Percentiles rank a stretch among this genome's conserved stretches.
phyloP scores from a whole-genome alignment of 2,113 vertebrate genomes.

The Gorilla gorilla region DNA sequence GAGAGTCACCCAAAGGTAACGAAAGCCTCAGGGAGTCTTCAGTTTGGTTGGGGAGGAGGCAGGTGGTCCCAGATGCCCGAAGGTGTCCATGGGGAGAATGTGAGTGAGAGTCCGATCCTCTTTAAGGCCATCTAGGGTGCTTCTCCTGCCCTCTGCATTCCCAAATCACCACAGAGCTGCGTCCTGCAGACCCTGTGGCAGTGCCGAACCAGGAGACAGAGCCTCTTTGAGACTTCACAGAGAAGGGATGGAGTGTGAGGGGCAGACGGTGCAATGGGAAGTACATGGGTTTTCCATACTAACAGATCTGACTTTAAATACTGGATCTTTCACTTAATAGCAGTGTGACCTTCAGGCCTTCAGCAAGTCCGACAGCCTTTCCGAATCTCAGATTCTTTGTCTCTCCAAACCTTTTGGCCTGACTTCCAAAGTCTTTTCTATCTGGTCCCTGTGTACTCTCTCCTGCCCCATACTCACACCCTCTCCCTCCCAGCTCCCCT shows the following conservation, averaged over 20 bases:
- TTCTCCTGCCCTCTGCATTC: background rate
- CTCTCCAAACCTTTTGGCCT: background rate
- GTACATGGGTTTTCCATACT: background rate
- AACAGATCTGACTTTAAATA: background rate
- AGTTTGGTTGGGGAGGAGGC: background rate
- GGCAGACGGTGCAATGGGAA: background rate
- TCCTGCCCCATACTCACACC: background rate
- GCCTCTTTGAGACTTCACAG: background rate
- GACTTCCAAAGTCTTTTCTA: background rate
- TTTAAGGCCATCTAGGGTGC: background rate
- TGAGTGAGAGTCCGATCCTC: background rate
- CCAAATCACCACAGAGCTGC: fast-evolving
- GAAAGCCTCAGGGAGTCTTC: background rate
- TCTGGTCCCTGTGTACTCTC: too few species aligned
- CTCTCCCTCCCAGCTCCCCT: background rate
- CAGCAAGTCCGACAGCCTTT: background rate
- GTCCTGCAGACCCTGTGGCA: too few species aligned
- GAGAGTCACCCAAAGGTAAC: background rate
- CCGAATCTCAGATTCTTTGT: background rate
- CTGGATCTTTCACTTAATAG: background rate
- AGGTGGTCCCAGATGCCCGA: background rate
- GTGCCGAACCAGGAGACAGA: background rate
- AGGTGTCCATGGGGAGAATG: background rate
- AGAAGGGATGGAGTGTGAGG: background rate
- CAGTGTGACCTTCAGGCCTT: background rate